Evolutionary conservation across 2,888 invertebrate species (phyloP).

Genomic region (Agonum fuliginosum): DNA sequence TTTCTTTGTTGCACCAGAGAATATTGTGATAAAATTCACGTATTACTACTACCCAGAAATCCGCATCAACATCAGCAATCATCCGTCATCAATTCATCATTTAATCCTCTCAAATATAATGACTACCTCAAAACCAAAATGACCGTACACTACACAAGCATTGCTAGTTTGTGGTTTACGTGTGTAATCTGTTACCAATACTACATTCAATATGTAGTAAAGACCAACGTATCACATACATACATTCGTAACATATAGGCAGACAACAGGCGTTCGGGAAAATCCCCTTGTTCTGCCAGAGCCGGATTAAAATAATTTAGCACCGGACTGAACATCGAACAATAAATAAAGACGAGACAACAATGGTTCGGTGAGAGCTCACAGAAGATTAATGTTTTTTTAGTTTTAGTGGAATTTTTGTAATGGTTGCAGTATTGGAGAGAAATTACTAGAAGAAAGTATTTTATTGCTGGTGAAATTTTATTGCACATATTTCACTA

Average conservation of each 20-base stretch:
- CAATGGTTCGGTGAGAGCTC: neutral
- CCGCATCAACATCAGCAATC: neutral
- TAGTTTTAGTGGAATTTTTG: too few species aligned
- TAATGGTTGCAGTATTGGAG: too few species aligned
- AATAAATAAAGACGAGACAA: neutral
- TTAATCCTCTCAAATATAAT: neutral
- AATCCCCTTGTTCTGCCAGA: neutral
- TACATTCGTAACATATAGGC: neutral
- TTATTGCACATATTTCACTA: too few species aligned
- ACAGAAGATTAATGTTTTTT: too few species aligned
- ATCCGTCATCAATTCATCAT: neutral
- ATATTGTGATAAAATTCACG: neutral
- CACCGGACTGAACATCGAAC: neutral
- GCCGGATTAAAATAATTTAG: slow-evolving; percentile 11
- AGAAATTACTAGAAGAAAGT: too few species aligned
- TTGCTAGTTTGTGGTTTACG: neutral
- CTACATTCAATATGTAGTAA: neutral
- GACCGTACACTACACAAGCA: slow-evolving; percentile 3
- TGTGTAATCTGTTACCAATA: neutral
- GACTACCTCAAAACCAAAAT: neutral
- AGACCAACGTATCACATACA: neutral
- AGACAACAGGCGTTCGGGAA: neutral
- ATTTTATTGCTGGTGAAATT: too few species aligned
- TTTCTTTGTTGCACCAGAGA: too few species aligned
- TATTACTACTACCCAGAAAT: neutral